Percentiles rank a stretch among this genome's conserved stretches.
These are phyloP conservation scores for Perizoma affinitatum DNA, from an alignment of 2,888 invertebrate genomes.

Conservation along the genomic window DNA sequence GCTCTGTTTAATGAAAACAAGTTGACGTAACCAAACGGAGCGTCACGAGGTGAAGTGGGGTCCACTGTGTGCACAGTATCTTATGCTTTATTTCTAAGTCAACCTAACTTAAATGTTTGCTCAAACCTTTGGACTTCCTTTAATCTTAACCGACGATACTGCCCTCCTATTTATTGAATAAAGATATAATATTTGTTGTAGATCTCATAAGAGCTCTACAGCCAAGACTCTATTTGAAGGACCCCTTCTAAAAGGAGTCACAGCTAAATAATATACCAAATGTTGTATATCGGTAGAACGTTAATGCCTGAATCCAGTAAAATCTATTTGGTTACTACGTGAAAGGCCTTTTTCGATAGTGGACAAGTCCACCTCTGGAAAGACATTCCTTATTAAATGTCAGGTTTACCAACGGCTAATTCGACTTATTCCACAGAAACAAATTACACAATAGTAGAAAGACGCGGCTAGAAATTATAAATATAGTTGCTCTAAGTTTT, in stretches of 20 bases:
- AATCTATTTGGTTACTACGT: no score
- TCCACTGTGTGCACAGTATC: conserved; percentile 72
- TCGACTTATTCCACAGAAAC: no score
- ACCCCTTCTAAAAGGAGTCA: conserved; percentile 28
- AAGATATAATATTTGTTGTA: conserved; percentile 41
- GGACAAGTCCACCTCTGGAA: no score
- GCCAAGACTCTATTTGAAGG: conserved; percentile 30
- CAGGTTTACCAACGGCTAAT: no score
- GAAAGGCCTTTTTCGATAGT: no score
- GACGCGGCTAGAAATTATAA: no score
- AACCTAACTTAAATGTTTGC: conserved; percentile 74
- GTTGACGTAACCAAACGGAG: conserved; percentile 72
- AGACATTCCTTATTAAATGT: no score
- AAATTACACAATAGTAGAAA: no score
- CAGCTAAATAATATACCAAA: conserved; percentile 16
- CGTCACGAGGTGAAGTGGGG: conserved; percentile 72
- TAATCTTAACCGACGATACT: conserved; percentile 74
- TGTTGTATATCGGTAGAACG: neutral
- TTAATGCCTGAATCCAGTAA: no score
- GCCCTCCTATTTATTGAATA: conserved; percentile 58
- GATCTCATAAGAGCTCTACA: conserved; percentile 23
- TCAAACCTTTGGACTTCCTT: conserved; percentile 77
- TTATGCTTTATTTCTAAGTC: conserved; percentile 82
- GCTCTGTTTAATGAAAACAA: conserved; percentile 79
- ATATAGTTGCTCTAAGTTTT: neutral